Evolutionary conservation across 2,797 vertebrate species (phyloP).

Genomic region (Alfaro cultratus): DNA sequence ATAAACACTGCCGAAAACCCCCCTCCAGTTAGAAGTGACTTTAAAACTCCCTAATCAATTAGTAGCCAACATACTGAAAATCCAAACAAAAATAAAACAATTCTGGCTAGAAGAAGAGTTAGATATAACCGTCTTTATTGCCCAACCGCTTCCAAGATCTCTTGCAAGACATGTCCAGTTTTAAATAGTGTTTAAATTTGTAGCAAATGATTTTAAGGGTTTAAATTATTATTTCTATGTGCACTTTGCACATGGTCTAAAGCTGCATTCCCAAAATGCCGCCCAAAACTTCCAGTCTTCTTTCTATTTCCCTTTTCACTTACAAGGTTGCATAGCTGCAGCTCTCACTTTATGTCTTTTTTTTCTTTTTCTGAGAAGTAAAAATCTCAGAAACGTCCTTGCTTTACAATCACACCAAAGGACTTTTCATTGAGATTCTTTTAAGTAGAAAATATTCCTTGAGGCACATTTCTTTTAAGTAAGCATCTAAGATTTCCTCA

Average conservation of each 20-base stretch:
- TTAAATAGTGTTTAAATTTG: neutral
- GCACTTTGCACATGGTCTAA: neutral
- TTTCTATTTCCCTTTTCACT: neutral
- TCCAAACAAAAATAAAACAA: neutral
- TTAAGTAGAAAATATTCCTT: neutral
- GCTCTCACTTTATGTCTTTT: neutral
- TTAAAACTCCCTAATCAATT: neutral
- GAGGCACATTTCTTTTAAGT: neutral
- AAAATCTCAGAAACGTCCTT: neutral
- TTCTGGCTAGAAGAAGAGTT: neutral
- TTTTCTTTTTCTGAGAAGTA: neutral
- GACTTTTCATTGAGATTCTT: neutral
- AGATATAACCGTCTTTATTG: neutral
- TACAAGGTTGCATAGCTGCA: neutral
- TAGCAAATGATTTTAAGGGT: neutral
- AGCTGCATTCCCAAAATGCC: neutral
- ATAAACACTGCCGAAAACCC: neutral
- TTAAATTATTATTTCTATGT: neutral
- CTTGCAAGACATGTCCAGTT: neutral
- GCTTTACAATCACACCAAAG: neutral
- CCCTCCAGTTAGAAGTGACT: neutral
- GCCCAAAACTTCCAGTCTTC: neutral
- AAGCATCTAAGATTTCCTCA: neutral
- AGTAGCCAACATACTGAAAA: neutral
- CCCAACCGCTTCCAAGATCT: neutral